These are phyloP conservation scores for Tetrax tetrax DNA, from an alignment of 2,113 vertebrate genomes.

Conservation along the genomic window DNA sequence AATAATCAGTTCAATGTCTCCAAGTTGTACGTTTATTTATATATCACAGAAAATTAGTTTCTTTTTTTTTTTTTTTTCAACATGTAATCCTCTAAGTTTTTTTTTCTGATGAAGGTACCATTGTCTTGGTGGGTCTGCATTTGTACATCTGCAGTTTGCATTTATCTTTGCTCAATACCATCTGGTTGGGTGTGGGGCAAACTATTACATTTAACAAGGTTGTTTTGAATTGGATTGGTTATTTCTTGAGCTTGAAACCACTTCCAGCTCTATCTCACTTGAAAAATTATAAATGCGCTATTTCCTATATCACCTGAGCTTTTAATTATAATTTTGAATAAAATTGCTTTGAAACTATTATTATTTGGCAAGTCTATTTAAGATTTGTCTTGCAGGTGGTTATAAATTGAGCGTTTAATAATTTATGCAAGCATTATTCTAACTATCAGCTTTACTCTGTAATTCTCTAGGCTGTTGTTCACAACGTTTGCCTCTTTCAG, in stretches of 20 bases:
- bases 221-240: neutral
- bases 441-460: neutral
- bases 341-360: neutral
- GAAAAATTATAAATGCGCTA: neutral
- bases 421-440: neutral
- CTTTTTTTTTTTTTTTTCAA: neutral
- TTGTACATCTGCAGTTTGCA: neutral
- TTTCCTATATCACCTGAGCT: neutral
- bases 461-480: neutral
- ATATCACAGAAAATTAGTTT: neutral
- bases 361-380: neutral
- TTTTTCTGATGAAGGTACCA: neutral
- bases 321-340: neutral
- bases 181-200: neutral
- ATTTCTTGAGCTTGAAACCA: neutral
- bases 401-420: neutral
- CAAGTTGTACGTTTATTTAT: neutral
- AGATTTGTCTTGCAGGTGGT: neutral
- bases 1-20: neutral
- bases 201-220: neutral
- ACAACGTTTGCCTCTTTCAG: neutral
- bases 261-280: neutral
- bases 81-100: rapidly evolving
- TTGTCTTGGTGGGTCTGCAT: neutral
- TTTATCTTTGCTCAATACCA: neutral